Conservation (phyloP, 1,140 invertebrate species). For the Heterodera schachtii region DNA sequence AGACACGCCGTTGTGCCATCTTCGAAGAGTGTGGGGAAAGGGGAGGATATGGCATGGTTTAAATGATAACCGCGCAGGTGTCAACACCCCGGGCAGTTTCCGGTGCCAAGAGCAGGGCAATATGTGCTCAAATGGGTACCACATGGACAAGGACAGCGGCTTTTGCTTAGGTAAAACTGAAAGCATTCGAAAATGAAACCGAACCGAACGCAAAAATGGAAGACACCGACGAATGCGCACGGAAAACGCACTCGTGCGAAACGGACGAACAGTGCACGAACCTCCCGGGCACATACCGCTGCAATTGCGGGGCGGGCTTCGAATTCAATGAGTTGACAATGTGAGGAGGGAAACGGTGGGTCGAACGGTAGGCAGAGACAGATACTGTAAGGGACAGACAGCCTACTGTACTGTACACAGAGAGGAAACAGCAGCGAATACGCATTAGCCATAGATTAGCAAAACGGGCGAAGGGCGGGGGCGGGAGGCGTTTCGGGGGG, state of each 20-base stretch:
- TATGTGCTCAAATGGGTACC: slow-evolving; percentile 58
- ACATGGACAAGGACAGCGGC: slow-evolving; percentile 56
- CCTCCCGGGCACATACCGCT: slow-evolving; percentile 66
- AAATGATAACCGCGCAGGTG: slow-evolving; percentile 15
- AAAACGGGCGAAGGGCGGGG: no score
- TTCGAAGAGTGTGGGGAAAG: slow-evolving; percentile 76
- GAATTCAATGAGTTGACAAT: slow-evolving; percentile 61
- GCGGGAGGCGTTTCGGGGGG: no score
- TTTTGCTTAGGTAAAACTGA: slow-evolving; percentile 58
- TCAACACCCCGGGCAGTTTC: slow-evolving; percentile 81
- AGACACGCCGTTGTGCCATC: slow-evolving; percentile 71
- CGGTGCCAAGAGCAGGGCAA: slow-evolving; percentile 63
- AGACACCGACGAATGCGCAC: slow-evolving; percentile 63
- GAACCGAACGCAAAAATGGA: background rate
- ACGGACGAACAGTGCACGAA: slow-evolving; percentile 70
- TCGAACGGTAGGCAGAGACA: no score
- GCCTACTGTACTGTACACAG: background rate
- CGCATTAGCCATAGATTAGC: background rate
- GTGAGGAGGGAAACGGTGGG: background rate
- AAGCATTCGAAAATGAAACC: background rate
- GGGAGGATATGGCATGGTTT: background rate
- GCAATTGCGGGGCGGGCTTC: slow-evolving; percentile 69
- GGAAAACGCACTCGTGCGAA: slow-evolving; percentile 67
- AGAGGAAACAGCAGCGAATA: slow-evolving; percentile 36
- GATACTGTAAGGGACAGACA: no score